Evolutionary conservation across 1,140 invertebrate genomes (phyloP).

Genomic region (Cydia pomonella): DNA sequence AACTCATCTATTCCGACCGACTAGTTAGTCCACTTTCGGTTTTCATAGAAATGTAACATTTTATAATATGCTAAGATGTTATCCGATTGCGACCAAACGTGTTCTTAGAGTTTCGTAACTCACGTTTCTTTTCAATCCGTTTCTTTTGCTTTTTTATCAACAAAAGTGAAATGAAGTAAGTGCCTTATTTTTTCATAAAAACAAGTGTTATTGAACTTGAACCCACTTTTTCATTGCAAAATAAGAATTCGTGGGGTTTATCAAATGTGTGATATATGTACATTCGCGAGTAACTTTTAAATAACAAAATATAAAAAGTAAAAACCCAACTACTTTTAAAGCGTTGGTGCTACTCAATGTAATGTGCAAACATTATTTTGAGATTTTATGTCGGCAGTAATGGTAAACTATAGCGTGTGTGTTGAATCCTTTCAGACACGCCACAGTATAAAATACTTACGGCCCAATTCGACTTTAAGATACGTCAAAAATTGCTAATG

Average conservation of each 20-base stretch:
- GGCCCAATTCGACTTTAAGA: no score
- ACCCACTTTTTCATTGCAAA: conserved; percentile 3
- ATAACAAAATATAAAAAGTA: no score
- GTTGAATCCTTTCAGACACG: background rate
- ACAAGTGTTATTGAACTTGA: conserved; percentile 19
- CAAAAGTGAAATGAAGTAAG: conserved; percentile 16
- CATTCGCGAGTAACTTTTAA: no score
- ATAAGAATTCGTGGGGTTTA: background rate
- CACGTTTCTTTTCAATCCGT: conserved; percentile 9
- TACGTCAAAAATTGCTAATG: no score
- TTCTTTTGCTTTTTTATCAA: conserved; percentile 14
- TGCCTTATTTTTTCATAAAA: conserved; percentile 4
- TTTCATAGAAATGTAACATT: conserved; percentile 24
- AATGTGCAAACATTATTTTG: no score
- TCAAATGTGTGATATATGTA: background rate
- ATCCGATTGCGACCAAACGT: conserved; percentile 18
- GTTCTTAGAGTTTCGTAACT: conserved; percentile 21
- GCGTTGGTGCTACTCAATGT: no score
- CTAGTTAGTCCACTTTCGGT: conserved; percentile 26
- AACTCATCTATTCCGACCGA: background rate
- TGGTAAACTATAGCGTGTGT: background rate
- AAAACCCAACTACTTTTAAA: no score
- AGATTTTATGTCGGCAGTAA: no score
- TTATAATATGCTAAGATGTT: conserved; percentile 22
- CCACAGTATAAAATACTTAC: background rate